These are phyloP conservation scores for Ophthalmolycus amberensis DNA, from an alignment of 2,113 vertebrate genomes.

Conservation along the genomic window DNA sequence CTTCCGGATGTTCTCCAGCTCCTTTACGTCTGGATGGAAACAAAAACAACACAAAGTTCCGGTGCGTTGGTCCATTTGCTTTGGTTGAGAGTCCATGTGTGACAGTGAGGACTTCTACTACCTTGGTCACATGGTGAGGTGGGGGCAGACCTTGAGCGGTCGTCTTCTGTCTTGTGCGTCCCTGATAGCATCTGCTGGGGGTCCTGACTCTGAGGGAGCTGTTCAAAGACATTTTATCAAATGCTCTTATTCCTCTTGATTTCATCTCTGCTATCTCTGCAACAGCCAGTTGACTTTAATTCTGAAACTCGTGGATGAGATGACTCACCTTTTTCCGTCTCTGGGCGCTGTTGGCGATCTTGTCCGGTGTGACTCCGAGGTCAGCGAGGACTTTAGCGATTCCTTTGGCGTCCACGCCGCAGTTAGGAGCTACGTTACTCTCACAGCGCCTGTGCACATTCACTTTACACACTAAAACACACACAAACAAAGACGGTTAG, in stretches of 20 bases:
- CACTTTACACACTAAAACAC: conserved; percentile 92
- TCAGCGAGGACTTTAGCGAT: conserved; percentile 96
- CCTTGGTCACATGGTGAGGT: conserved; percentile 97
- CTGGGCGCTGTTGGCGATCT: conserved; percentile 93
- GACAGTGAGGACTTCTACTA: conserved; percentile 46
- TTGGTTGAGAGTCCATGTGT: not conserved
- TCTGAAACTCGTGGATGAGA: not conserved
- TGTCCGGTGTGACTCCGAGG: conserved; percentile 96
- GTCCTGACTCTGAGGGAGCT: conserved; percentile 92
- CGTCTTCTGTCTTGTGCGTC: conserved; percentile 87
- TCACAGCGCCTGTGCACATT: conserved; percentile 98
- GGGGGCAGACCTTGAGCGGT: conserved; percentile 92
- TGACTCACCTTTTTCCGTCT: conserved; percentile 90
- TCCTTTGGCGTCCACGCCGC: conserved; percentile 93
- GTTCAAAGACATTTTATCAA: not conserved
- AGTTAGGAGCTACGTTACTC: conserved; percentile 97
- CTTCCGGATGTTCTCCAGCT: conserved; percentile 96
- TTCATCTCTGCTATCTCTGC: no score
- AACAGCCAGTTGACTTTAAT: not conserved
- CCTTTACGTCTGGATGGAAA: conserved; percentile 87
- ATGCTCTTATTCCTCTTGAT: not conserved
- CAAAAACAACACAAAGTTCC: not conserved
- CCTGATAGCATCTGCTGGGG: conserved; percentile 86
- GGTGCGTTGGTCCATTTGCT: not conserved
- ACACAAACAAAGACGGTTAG: not conserved